phyloP scores from a whole-genome alignment of 2,113 vertebrate species.

The Carassius gibelio region DNA sequence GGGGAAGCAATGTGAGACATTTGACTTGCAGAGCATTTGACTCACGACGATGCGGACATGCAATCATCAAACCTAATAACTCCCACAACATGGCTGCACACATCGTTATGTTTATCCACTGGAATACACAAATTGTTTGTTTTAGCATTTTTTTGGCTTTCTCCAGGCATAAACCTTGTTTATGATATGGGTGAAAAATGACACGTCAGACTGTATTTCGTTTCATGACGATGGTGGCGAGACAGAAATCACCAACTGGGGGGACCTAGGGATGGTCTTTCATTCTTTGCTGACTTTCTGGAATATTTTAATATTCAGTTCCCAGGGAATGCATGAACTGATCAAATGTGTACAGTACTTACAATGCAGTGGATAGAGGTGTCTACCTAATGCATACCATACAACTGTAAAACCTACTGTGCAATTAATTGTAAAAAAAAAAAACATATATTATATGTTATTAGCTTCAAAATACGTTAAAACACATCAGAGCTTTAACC shows the following conservation, averaged over 20 bases:
- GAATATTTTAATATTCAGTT: not conserved
- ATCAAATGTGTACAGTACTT: not conserved
- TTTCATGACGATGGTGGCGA: not conserved
- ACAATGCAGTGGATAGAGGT: not conserved
- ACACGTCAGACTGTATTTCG: not conserved
- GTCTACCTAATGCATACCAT: not conserved
- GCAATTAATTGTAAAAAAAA: too few relatives aligned
- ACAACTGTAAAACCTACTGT: not conserved
- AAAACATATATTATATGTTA: too few relatives aligned
- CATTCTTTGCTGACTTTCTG: not conserved
- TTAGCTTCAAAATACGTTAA: too few relatives aligned
- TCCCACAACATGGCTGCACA: not conserved
- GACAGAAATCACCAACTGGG: not conserved
- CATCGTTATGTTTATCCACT: not conserved
- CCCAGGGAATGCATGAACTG: not conserved
- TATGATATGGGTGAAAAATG: not conserved
- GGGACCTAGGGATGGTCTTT: not conserved
- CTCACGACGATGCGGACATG: not conserved
- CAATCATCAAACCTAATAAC: not conserved
- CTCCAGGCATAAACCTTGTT: not conserved
- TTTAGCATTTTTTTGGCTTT: not conserved
- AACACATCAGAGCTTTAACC: not conserved
- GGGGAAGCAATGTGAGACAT: not conserved
- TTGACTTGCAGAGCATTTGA: constrained; percentile 19
- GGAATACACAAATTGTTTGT: not conserved